Evolutionary conservation across 2,113 vertebrate species (phyloP).

Genomic region (Dicerorhinus sumatrensis): DNA sequence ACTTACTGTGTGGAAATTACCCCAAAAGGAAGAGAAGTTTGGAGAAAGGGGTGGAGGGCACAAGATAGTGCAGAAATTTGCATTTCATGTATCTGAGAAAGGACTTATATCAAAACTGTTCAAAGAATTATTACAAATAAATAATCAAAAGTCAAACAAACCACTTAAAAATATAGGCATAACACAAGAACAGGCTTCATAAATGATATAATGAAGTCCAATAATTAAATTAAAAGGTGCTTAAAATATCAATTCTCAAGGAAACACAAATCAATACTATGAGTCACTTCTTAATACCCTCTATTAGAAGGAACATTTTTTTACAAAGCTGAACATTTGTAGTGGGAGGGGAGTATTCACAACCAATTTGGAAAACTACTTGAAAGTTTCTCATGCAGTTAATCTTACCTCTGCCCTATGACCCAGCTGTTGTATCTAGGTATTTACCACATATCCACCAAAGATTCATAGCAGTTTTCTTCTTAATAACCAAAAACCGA

Average conservation of each 20-base stretch:
- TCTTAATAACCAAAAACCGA: neutral
- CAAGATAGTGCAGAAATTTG: neutral
- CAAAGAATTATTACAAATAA: neutral
- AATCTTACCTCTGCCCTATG: too few relatives aligned
- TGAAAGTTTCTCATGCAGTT: too few relatives aligned
- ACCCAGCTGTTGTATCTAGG: too few relatives aligned
- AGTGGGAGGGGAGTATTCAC: neutral
- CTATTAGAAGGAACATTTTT: neutral
- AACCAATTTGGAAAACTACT: neutral
- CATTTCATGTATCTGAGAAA: neutral
- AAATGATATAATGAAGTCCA: neutral
- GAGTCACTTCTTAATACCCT: neutral
- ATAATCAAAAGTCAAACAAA: neutral
- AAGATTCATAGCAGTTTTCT: neutral
- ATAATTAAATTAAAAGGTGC: neutral
- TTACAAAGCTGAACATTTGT: neutral
- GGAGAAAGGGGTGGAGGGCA: neutral
- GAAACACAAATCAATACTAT: neutral
- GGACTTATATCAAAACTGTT: neutral
- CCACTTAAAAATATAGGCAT: neutral
- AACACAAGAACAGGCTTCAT: neutral
- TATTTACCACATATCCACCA: neutral
- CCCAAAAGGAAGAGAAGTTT: neutral
- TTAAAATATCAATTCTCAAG: neutral
- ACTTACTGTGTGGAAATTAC: neutral